phyloP scores from a whole-genome alignment of 2,888 invertebrate species.

The Pachydiplax longipennis region DNA sequence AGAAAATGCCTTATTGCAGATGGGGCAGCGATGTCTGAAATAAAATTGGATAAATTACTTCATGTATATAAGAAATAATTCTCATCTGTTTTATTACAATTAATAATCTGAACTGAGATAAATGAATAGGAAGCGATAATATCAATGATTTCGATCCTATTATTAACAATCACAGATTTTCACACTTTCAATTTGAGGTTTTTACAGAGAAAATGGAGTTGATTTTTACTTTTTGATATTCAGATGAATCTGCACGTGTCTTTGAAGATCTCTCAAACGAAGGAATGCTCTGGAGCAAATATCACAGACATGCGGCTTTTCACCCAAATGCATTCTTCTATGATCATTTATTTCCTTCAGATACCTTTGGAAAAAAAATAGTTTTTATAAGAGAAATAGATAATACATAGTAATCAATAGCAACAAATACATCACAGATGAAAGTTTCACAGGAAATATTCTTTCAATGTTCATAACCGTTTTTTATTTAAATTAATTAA shows the following conservation, averaged over 20 bases:
- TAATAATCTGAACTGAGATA: too few relatives aligned
- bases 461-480: too few relatives aligned
- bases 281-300: slow-evolving; percentile 21
- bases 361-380: not conserved
- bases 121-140: too few relatives aligned
- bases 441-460: too few relatives aligned
- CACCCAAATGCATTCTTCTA: slow-evolving; percentile 3
- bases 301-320: not conserved
- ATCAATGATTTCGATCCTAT: too few relatives aligned
- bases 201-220: not conserved
- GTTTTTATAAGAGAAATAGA: too few relatives aligned
- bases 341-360: slow-evolving; percentile 23
- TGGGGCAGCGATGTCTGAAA: slow-evolving; percentile 47
- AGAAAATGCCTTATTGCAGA: slow-evolving; percentile 48
- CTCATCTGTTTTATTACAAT: too few relatives aligned
- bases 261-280: slow-evolving; percentile 10
- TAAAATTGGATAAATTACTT: not conserved
- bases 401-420: too few relatives aligned
- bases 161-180: too few relatives aligned
- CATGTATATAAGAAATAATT: not conserved
- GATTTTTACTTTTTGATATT: not conserved
- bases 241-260: not conserved
- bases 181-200: not conserved
- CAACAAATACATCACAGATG: too few relatives aligned
- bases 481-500: too few relatives aligned